Conservation (phyloP, 2,113 vertebrate genomes). For the Talpa occidentalis region DNA sequence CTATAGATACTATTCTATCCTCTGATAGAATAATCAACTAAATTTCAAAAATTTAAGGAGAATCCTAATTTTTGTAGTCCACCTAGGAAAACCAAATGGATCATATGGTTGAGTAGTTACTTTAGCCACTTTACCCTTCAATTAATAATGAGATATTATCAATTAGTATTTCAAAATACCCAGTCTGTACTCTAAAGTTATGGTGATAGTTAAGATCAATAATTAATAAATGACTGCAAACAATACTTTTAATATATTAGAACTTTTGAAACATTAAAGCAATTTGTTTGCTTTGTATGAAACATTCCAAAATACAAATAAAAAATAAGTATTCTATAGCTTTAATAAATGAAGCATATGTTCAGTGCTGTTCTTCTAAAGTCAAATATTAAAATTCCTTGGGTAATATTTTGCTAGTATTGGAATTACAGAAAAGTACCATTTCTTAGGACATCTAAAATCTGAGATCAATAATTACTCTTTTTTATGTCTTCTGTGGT, state of each 20-base stretch:
- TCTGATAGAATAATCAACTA: background rate
- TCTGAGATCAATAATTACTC: background rate
- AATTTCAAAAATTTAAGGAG: background rate
- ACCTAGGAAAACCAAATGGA: background rate
- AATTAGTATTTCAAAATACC: background rate
- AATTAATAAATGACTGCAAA: conserved; percentile 24
- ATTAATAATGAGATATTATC: background rate
- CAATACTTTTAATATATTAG: conserved; percentile 6
- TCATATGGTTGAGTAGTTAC: background rate
- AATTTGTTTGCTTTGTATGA: background rate
- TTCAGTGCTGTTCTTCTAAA: background rate
- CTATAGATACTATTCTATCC: no score
- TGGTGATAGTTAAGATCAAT: background rate
- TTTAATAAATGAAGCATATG: background rate
- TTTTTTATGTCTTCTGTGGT: background rate
- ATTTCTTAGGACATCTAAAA: background rate
- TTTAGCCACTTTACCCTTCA: background rate
- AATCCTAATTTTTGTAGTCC: background rate
- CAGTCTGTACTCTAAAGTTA: background rate
- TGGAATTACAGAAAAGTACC: background rate
- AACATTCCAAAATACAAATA: background rate
- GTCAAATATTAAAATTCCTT: background rate
- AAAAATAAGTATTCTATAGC: background rate
- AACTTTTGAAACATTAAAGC: background rate
- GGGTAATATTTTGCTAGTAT: background rate